These are phyloP conservation scores for Graptemys geographica DNA, from an alignment of 2,797 vertebrate species.

Conservation along the genomic window DNA sequence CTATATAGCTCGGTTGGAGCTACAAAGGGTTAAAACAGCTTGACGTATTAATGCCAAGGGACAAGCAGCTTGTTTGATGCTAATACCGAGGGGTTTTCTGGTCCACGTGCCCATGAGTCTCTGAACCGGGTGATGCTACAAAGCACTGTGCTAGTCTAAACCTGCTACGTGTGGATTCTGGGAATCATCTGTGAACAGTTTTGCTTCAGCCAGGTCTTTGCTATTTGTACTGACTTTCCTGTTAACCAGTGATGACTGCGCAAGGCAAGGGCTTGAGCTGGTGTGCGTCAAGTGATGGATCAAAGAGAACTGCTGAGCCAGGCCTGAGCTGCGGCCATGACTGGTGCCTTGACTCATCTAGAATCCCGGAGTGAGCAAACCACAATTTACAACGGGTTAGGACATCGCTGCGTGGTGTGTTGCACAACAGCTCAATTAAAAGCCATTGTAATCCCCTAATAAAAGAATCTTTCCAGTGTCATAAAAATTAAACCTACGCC, in stretches of 20 bases:
- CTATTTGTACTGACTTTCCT: conserved; percentile 68
- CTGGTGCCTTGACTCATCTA: conserved; percentile 71
- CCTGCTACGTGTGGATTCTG: conserved; percentile 52
- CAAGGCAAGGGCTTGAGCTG: conserved; percentile 54
- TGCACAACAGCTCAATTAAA: conserved; percentile 73
- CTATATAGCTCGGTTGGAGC: conserved; percentile 14
- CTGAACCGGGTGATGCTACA: conserved; percentile 46
- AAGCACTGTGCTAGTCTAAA: conserved; percentile 62
- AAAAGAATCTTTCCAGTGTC: conserved; percentile 66
- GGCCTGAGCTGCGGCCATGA: conserved; percentile 67
- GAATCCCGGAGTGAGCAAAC: conserved; percentile 63
- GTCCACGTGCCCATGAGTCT: conserved; percentile 21
- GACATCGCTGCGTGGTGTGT: conserved; percentile 72
- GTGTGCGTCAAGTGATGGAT: conserved; percentile 65
- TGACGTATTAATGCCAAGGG: conserved; percentile 41
- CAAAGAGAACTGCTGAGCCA: conserved; percentile 73
- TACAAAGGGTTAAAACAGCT: conserved; percentile 52
- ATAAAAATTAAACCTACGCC: conserved; percentile 71
- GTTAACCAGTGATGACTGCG: conserved; percentile 69
- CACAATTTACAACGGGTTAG: conserved; percentile 73
- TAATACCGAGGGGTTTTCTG: conserved; percentile 27
- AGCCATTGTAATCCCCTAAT: conserved; percentile 63
- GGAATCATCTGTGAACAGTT: conserved; percentile 61
- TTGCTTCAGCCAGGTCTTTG: conserved; percentile 63
- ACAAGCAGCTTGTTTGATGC: conserved; percentile 48